Percentiles rank a stretch among this genome's conserved stretches.
Evolutionary conservation across 2,888 invertebrate species (phyloP).

Genomic region (Xanthorhoe designata): DNA sequence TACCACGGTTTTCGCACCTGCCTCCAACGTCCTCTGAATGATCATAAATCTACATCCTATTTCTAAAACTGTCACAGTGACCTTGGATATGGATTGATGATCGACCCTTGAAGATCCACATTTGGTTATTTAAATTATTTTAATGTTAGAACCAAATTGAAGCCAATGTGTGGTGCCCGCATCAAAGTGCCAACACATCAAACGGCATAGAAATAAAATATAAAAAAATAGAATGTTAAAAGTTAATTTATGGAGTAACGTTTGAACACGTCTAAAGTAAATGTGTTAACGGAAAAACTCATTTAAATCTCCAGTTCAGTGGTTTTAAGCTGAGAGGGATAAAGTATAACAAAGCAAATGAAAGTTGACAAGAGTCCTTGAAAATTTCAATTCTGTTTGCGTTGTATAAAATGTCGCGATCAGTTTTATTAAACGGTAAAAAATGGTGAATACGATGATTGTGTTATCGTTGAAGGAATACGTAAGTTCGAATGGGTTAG

Average conservation of each 20-base stretch:
- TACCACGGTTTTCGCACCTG: slow-evolving; percentile 46
- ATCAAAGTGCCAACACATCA: neutral
- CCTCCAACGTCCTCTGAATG: slow-evolving; percentile 42
- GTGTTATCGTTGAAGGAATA: too few species aligned
- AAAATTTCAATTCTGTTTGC: neutral
- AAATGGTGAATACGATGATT: neutral
- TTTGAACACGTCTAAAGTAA: slow-evolving; percentile 41
- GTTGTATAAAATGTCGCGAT: neutral
- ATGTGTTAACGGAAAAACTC: slow-evolving; percentile 53
- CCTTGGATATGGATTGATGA: slow-evolving; percentile 30
- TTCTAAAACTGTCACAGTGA: slow-evolving; percentile 39
- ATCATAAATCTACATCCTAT: slow-evolving; percentile 46
- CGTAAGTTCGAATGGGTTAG: too few species aligned
- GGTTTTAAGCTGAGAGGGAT: slow-evolving; percentile 47
- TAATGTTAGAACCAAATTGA: too few species aligned
- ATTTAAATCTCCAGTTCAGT: slow-evolving; percentile 58
- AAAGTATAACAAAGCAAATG: slow-evolving; percentile 1
- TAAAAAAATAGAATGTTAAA: neutral
- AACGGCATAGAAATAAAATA: neutral
- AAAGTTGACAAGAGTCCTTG: neutral
- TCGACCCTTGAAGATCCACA: slow-evolving; percentile 2
- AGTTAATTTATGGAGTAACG: slow-evolving; percentile 32
- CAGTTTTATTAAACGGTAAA: neutral
- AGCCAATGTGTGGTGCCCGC: too few species aligned
- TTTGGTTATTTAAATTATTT: neutral